A percentile compares a stretch with the other conserved stretches of the same genome.
Conservation (phyloP, 2,888 invertebrate species). For the Acleris cristana region DNA sequence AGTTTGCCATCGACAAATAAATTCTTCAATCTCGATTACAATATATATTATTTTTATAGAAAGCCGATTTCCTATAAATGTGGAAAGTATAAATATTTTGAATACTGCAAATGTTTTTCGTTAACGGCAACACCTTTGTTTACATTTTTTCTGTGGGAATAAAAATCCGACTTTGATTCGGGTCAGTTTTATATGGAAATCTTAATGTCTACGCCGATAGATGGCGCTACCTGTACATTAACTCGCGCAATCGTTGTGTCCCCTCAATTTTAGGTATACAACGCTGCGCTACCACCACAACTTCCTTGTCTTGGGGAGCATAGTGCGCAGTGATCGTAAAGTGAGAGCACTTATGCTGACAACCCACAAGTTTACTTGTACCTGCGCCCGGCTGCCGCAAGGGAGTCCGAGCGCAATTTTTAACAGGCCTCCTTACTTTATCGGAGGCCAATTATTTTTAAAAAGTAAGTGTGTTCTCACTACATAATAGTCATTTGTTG, state of each 20-base stretch:
- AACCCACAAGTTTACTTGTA: conserved; percentile 83
- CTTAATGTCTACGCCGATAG: conserved; percentile 52
- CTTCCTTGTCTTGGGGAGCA: conserved; percentile 95
- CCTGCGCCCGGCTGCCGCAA: conserved; percentile 84
- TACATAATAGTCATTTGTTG: no score
- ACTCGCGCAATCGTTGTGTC: conserved; percentile 56
- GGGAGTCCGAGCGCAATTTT: conserved; percentile 90
- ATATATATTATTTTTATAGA: no score
- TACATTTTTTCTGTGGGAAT: no score
- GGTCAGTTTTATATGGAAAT: no score
- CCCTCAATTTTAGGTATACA: conserved; percentile 28
- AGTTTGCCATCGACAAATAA: no score
- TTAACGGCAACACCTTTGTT: no score
- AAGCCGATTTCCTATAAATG: no score
- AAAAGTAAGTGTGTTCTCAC: no score
- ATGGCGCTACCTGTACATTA: conserved; percentile 60
- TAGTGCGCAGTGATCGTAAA: conserved; percentile 93
- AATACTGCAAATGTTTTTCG: no score
- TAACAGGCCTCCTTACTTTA: conserved; percentile 89
- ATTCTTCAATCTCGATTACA: no score
- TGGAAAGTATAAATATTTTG: no score
- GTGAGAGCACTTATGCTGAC: conserved; percentile 94
- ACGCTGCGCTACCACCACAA: conserved; percentile 20
- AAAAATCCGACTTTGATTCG: no score
- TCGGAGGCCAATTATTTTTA: conserved; percentile 52